Evolutionary conservation across 2,797 vertebrate genomes (phyloP), one percentile per base, ranked within the genome.

Genomic region (Cryptoprocta ferox): DNA sequence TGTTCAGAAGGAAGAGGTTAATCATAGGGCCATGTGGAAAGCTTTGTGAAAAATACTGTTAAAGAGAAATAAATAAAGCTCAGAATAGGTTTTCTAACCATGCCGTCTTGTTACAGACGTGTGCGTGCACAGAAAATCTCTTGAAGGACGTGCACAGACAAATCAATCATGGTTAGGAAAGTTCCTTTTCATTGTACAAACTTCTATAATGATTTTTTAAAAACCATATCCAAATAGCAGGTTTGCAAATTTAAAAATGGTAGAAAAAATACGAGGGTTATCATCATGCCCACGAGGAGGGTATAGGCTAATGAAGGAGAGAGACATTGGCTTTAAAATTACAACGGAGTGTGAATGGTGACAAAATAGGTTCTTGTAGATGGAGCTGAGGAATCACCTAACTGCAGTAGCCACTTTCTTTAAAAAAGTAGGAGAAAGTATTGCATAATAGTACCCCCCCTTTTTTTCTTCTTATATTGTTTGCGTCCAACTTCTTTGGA

Each of bases 51-150:
- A 81, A 88, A 42, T 21, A 32, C 21, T 59, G 11, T 35, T 96
- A 35, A 70, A 42, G 59, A 37, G 61, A 87, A 92, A 83, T 50
- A 78, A 91, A 35, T 63, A 89, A 75, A 50, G 30, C 14, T 85
- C 53, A 84, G 70, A 35, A 66, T n/a, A 78, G 45, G 16, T 78
- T 78, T n/a, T 50, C 5, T 53, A 78, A 78, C 19, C 30, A 18
- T 7, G 18, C 48, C 0, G 9, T 39, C 8, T 35, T 9, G 19
- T 61, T 61, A 30, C 4, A 84, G 32, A 65, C 2, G 45, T 6
- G n/a, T 8, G 56, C n/a, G 14, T 35, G 10, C 65, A 63, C 35
- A 70, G 66, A 56, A 70, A 70, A 88, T 9, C 84, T 42, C 59
- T 28, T 32, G n/a, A 75, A 79, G 32, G 53, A 87, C 6, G 24